Conservation (phyloP, 1,140 invertebrate genomes). For the Daktulosphaira vitifoliae region DNA sequence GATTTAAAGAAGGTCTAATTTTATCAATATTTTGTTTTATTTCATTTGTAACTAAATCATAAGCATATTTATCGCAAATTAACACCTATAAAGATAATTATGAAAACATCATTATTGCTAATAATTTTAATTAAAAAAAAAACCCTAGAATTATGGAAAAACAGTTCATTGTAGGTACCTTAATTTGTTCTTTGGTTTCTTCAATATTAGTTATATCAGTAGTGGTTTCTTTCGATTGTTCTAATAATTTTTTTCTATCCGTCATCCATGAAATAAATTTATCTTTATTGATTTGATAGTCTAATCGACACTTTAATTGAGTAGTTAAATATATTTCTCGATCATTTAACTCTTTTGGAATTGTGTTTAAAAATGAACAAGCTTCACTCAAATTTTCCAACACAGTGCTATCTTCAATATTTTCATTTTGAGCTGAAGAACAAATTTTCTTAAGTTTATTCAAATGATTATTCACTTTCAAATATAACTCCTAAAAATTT, state of each 20-base stretch:
- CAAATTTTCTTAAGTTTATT: slow-evolving; percentile 59
- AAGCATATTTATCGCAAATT: slow-evolving; percentile 69
- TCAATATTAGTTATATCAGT: slow-evolving; percentile 79
- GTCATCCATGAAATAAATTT: slow-evolving; percentile 75
- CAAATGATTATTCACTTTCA: slow-evolving; percentile 62
- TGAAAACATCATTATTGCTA: not conserved
- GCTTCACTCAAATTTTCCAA: slow-evolving; percentile 76
- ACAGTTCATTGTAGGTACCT: not conserved
- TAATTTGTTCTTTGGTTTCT: slow-evolving; percentile 62
- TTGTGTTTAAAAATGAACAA: slow-evolving; percentile 60
- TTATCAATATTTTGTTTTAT: slow-evolving; percentile 75
- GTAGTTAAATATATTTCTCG: slow-evolving; percentile 66
- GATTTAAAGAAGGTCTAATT: slow-evolving; percentile 72
- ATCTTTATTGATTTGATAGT: slow-evolving; percentile 61
- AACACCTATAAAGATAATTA: slow-evolving; percentile 50
- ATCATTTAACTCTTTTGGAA: slow-evolving; percentile 71
- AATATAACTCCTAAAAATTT: slow-evolving; percentile 48
- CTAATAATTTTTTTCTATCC: slow-evolving; percentile 67
- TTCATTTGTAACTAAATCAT: slow-evolving; percentile 67
- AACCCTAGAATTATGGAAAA: not conserved
- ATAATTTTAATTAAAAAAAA: not conserved
- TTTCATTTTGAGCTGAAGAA: slow-evolving; percentile 59
- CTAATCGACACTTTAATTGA: slow-evolving; percentile 62
- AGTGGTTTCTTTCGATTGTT: slow-evolving; percentile 63
- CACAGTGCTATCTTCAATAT: slow-evolving; percentile 65